phyloP scores from a whole-genome alignment of 2,113 vertebrate species.

The Archocentrus centrarchus region DNA sequence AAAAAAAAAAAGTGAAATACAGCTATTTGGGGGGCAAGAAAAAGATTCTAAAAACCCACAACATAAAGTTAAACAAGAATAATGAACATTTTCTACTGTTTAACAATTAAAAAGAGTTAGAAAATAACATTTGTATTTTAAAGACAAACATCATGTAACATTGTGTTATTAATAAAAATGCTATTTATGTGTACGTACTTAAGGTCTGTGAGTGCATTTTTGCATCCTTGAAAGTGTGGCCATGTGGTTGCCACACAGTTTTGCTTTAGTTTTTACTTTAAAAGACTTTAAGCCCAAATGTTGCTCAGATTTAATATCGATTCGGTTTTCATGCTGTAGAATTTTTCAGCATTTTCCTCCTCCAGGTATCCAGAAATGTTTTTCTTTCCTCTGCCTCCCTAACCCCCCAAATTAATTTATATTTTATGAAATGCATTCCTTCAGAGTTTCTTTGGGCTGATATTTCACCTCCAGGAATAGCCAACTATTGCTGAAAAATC shows the following conservation, averaged over 20 bases:
- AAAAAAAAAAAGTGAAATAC: no score
- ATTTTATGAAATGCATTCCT: slow-evolving; percentile 35
- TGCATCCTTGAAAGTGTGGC: not conserved
- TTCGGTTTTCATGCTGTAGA: not conserved
- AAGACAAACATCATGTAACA: no score
- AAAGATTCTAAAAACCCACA: no score
- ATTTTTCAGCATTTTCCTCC: not conserved
- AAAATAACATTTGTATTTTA: no score
- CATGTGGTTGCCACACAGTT: not conserved
- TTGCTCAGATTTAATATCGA: not conserved
- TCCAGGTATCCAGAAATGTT: fast-evolving
- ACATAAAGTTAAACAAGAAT: no score
- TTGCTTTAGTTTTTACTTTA: not conserved
- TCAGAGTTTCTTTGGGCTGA: slow-evolving; percentile 21
- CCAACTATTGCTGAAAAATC: not conserved
- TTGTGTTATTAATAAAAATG: not conserved
- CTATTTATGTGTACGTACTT: not conserved
- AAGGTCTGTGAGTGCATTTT: not conserved
- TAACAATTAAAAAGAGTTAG: no score
- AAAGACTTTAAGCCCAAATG: not conserved
- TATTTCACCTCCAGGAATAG: slow-evolving; percentile 14
- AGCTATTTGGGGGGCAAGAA: no score
- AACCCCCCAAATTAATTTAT: slow-evolving; percentile 13
- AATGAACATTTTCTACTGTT: no score
- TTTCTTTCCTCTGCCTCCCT: not conserved